Evolutionary conservation across 2,113 vertebrate species (phyloP), one percentile per base, ranked within the genome.

Genomic region (Spheniscus mendiculus): DNA sequence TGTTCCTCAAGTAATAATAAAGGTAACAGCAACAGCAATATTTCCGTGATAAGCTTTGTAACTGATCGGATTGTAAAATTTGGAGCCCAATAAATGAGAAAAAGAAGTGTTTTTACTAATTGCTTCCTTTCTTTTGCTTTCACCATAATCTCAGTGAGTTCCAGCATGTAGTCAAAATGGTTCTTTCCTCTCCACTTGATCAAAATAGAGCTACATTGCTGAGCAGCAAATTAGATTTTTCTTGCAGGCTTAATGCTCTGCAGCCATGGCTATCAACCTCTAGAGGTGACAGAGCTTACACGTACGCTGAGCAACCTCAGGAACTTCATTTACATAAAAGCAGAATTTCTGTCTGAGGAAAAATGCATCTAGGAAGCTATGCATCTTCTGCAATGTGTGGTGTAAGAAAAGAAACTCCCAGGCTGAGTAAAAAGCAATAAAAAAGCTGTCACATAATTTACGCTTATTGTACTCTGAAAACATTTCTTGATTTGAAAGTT

Each of bases 151-250:
- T 92, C 92, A 89, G 47, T 69, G 72, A 94, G 38, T 66, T 91
- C 70, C 80, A 94, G 25, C 72, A 90, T 21, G 50, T 47, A 61
- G 34, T 25, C n/a, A 40, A 81, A 93, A 95, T 52, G 52, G 81
- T 67, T 86, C 70, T 94, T 92, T 92, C 47, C 84, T 61, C 87
- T 94, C 70, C 76, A 61, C 71, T 90, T 76, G 50, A 97, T 93
- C 93, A 97, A 96, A 96, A 70, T 47, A 83, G 38, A 87, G 21
- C 76, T 73, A 88, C 87, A 83, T 36, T 87, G 65, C 93, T 71
- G 85, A 95, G 81, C 27, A 69, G 62, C 78, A 97, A 96, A 95
- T 96, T 84, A 90, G 52, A 83, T 94, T 95, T 96, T 90, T 16
- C 45, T 76, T 93, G 42, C n/a, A 83, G 79, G 74, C 53, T 42